phyloP scores from a whole-genome alignment of 2,888 invertebrate genomes.

The Cryptocheilus praepositus region DNA sequence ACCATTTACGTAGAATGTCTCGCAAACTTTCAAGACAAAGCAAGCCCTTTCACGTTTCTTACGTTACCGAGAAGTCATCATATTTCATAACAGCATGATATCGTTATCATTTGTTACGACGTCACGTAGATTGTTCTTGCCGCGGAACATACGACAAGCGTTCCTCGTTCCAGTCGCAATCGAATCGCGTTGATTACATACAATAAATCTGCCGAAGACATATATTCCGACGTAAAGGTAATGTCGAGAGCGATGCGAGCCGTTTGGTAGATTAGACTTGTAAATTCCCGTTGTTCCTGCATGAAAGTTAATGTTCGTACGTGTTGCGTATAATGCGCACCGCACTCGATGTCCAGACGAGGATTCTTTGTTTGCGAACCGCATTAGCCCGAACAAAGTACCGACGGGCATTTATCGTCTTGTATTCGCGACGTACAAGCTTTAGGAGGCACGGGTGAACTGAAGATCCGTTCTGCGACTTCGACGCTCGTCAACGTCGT shows the following conservation, averaged over 20 bases:
- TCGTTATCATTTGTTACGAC: no score
- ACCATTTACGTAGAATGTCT: no score
- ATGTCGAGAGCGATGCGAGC: background rate
- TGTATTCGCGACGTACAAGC: slow-evolving; percentile 33
- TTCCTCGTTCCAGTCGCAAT: no score
- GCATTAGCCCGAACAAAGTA: slow-evolving; percentile 45
- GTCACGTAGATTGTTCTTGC: no score
- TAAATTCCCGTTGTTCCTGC: background rate
- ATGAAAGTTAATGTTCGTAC: slow-evolving; percentile 20
- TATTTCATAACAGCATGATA: no score
- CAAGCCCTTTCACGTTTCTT: no score
- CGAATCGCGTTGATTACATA: no score
- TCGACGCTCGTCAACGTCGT: slow-evolving; percentile 26
- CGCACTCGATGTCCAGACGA: slow-evolving; percentile 11
- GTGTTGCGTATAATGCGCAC: slow-evolving; percentile 41
- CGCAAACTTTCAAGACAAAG: no score
- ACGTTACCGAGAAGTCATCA: no score
- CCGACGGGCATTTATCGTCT: slow-evolving; percentile 44
- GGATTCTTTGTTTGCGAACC: slow-evolving; percentile 32
- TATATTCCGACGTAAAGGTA: background rate
- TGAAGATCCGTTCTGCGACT: slow-evolving; percentile 7
- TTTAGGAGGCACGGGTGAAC: background rate
- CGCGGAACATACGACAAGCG: no score
- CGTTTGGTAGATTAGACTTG: background rate
- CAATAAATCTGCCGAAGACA: no score